These are phyloP conservation scores for Pteromalus puparum DNA, from an alignment of 1,140 invertebrate genomes.

Conservation along the genomic window DNA sequence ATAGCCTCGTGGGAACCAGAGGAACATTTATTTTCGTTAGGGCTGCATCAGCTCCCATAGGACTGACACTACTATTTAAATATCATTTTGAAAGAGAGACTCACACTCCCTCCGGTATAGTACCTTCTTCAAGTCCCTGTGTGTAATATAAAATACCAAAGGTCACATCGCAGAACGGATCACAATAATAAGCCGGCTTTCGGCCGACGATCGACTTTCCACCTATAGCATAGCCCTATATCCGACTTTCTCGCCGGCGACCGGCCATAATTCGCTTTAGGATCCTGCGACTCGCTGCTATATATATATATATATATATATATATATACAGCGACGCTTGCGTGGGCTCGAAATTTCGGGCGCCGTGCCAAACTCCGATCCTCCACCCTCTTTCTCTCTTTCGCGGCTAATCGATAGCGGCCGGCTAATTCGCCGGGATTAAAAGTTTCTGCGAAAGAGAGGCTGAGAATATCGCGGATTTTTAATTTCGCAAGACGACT, in stretches of 20 bases:
- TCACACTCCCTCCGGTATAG: neutral
- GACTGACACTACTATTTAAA: neutral
- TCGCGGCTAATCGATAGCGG: constrained; percentile 27
- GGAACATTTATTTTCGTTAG: neutral
- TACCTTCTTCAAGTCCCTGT: neutral
- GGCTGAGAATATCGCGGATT: neutral
- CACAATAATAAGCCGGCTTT: neutral
- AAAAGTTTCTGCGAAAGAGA: neutral
- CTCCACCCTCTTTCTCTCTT: neutral
- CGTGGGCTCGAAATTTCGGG: constrained; percentile 15
- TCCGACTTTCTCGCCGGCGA: neutral
- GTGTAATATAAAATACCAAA: neutral
- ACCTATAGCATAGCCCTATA: too few species aligned
- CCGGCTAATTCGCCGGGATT: neutral
- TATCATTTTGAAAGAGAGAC: neutral
- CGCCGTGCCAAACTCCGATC: neutral
- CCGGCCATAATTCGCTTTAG: neutral
- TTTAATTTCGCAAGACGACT: neutral
- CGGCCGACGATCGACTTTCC: neutral
- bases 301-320: neutral
- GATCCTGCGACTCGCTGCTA: neutral
- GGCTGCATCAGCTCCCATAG: neutral
- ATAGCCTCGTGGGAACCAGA: neutral
- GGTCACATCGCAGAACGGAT: neutral
- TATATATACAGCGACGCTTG: neutral